Base-by-base conservation (phyloP, 2,888 invertebrate species). In the Bombylius discolor region DNA sequence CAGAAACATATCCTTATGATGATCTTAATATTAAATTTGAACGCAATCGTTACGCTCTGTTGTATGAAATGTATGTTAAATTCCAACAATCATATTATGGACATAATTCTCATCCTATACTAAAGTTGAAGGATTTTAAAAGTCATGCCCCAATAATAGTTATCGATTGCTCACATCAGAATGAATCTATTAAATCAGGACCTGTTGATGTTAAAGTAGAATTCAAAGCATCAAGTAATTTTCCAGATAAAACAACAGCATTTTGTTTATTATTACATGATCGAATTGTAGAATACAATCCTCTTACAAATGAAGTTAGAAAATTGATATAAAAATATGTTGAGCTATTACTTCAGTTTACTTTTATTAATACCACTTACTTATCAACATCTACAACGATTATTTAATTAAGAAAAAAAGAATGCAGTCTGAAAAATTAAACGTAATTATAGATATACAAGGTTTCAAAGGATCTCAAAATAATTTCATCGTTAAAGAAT, bases 1-100 rank as follows among this genome's bases (percentile, higher is more conserved):
- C 67, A 1, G 65, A 68, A 55, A 60, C 60, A 14, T 71, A 66
- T 62, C 69, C 70, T 1, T 70, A 70, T 61, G 65, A 68, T 51
- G 64, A 66, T 63, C 55, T 69, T 56, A 68, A 68, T 60, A 33
- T 67, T 31, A 61, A 64, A 47, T 67, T 67, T 62, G 55, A 55
- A 7, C 60, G 62, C 6, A 63, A 65, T 45, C 59, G 63, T 39
- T 65, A 48, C 55, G 61, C 64, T 31, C 23, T 63, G 34, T 49
- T 65, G 9, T 66, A 65, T 59, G 62, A 66, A 5, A 64, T 64
- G 63, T 66, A 63, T 57, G 49, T 53, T 4, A 57, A 63, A 8
- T 65, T 67, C 53, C 62, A 62, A 60, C 31, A 55, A 45, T 58
- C 55, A 8, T 66, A 64, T 55, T 63, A 63, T 56, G 47, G 49